A percentile compares a stretch with the other conserved stretches of the same genome.
phyloP scores from a whole-genome alignment of 2,888 invertebrate species.

The Margaritifera margaritifera region DNA sequence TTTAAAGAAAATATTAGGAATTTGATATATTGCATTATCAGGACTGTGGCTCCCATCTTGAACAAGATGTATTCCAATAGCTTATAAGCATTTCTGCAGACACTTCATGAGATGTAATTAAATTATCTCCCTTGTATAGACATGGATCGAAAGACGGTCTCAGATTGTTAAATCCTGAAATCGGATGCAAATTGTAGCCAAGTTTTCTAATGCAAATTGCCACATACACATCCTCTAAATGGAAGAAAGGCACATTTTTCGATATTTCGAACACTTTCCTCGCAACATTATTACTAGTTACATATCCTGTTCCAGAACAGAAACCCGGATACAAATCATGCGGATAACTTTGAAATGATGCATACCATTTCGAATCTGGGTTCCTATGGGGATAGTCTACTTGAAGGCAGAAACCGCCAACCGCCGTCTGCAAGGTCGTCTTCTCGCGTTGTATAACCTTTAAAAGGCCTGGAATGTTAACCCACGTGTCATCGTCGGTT shows the following conservation, averaged over 20 bases:
- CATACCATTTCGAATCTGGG: too few relatives aligned
- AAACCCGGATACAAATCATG: constrained; percentile 40
- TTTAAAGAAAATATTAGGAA: too few relatives aligned
- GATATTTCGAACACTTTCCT: constrained; percentile 34
- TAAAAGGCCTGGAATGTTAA: too few relatives aligned
- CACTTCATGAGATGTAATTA: constrained; percentile 36
- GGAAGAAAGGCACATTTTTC: constrained; percentile 44
- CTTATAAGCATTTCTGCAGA: constrained; percentile 14
- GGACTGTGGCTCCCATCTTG: too few relatives aligned
- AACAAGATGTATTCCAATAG: constrained; percentile 27
- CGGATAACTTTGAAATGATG: constrained; percentile 35
- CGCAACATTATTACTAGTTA: constrained; percentile 35
- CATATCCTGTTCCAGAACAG: constrained; percentile 51
- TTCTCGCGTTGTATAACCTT: too few relatives aligned
- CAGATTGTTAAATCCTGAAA: constrained; percentile 34
- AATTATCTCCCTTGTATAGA: constrained; percentile 14
- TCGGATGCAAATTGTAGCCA: constrained; percentile 17
- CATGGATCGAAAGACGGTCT: constrained; percentile 19
- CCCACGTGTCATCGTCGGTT: constrained; percentile 37
- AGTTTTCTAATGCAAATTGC: constrained; percentile 39
- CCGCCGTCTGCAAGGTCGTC: too few relatives aligned
- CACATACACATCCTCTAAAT: constrained; percentile 54
- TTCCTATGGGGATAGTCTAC: too few relatives aligned
- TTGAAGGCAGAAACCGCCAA: too few relatives aligned
- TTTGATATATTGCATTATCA: too few relatives aligned